phyloP scores from a whole-genome alignment of 2,797 vertebrate species.

The Arctocebus calabarensis region DNA sequence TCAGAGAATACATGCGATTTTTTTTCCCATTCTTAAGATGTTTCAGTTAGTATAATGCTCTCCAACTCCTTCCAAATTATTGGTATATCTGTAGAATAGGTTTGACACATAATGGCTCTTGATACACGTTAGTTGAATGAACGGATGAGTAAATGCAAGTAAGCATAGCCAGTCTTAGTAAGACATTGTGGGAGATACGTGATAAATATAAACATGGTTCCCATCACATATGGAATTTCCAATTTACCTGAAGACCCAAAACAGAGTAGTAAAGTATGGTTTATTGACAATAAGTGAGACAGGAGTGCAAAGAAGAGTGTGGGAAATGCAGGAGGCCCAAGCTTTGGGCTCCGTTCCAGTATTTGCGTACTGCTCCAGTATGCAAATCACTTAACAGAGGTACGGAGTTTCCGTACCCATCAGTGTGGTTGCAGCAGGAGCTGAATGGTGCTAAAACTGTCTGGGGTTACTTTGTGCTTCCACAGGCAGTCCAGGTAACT shows the following conservation, averaged over 20 bases:
- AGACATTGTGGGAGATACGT: not conserved
- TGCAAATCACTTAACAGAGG: conserved; percentile 74
- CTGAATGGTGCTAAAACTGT: conserved; percentile 1
- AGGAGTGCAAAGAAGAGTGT: conserved; percentile 64
- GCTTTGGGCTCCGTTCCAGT: conserved; percentile 35
- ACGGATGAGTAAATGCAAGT: not conserved
- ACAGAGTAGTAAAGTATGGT: conserved; percentile 5
- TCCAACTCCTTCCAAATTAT: not conserved
- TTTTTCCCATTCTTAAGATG: not conserved
- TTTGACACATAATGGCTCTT: not conserved
- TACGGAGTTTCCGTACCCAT: conserved; percentile 77
- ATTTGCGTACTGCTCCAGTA: conserved; percentile 69
- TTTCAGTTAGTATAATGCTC: not conserved
- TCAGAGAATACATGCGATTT: not conserved
- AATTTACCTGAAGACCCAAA: not conserved
- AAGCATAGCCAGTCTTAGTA: not conserved
- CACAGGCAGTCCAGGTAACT: not conserved
- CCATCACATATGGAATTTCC: not conserved
- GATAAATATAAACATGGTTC: not conserved
- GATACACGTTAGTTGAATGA: not conserved
- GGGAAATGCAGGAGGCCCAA: conserved; percentile 66
- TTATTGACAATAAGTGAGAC: conserved; percentile 63
- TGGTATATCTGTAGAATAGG: not conserved
- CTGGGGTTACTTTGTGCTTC: not conserved
- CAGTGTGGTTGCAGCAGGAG: conserved; percentile 57